Percentiles rank a stretch among this genome's conserved stretches.
These are phyloP conservation scores for Periplaneta americana DNA, from an alignment of 1,140 invertebrate genomes.

Conservation along the genomic window DNA sequence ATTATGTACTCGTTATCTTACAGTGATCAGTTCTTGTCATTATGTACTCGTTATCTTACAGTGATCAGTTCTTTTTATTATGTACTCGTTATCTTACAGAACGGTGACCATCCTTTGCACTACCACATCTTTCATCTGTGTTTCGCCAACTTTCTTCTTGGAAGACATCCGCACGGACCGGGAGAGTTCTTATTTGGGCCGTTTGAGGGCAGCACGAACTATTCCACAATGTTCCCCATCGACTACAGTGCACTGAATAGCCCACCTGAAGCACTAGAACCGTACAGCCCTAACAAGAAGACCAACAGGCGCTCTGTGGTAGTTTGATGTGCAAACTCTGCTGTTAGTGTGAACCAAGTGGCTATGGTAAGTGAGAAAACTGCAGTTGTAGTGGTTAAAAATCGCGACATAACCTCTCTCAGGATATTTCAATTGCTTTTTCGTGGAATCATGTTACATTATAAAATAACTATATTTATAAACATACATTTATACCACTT, in stretches of 20 bases:
- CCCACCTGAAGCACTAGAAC: conserved; percentile 58
- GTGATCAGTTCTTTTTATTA: too few relatives aligned
- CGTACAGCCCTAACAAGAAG: conserved; percentile 59
- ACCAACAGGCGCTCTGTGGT: conserved; percentile 63
- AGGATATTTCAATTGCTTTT: neutral
- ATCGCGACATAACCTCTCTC: neutral
- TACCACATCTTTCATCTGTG: conserved; percentile 58
- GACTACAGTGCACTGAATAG: conserved; percentile 68
- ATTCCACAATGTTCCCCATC: conserved; percentile 55
- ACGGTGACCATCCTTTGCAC: conserved; percentile 54
- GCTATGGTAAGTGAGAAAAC: neutral
- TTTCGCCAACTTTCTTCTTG: conserved; percentile 65
- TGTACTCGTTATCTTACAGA: conserved; percentile 49
- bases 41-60: too few relatives aligned
- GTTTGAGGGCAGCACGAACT: conserved; percentile 44
- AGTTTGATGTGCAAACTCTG: conserved; percentile 38
- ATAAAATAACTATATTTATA: too few relatives aligned
- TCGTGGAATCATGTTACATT: neutral
- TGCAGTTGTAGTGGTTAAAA: neutral
- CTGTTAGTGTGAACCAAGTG: neutral
- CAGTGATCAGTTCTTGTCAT: too few relatives aligned
- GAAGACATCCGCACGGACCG: conserved; percentile 62
- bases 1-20: too few relatives aligned
- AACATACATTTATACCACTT: too few relatives aligned
- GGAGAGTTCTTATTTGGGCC: conserved; percentile 65